Conservation (phyloP, 2,113 vertebrate species). For the Anser brachyrhynchus region DNA sequence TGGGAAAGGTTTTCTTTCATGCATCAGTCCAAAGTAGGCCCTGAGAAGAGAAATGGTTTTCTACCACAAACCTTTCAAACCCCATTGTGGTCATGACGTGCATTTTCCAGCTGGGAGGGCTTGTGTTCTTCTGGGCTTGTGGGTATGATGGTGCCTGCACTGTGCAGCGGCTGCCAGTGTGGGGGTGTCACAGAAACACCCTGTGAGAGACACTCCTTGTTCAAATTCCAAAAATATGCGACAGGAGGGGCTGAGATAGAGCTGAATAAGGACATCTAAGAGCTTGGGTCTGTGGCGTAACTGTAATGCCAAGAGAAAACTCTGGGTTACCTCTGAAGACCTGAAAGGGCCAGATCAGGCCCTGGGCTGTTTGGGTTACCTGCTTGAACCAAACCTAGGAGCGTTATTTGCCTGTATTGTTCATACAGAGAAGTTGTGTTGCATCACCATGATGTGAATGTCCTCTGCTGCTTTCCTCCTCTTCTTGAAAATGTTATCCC, state of each 20-base stretch:
- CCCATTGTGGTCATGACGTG: background rate
- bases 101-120: background rate
- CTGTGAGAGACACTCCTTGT: background rate
- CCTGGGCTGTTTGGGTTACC: background rate
- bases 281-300: background rate
- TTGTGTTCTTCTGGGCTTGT: background rate
- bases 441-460: background rate
- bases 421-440: background rate
- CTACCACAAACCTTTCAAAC: background rate
- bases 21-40: background rate
- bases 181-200: background rate
- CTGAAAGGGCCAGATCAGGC: background rate
- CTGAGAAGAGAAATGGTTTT: background rate
- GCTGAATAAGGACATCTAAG: background rate
- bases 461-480: background rate
- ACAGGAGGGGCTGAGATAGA: background rate
- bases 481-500: background rate
- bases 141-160: background rate
- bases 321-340: background rate
- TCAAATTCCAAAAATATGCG: background rate
- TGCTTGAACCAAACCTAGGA: background rate
- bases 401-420: background rate
- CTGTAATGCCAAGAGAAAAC: rapidly evolving
- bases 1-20: constrained; percentile 35
- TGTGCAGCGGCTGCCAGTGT: rapidly evolving